A percentile compares a stretch with the other conserved stretches of the same genome.
These are phyloP conservation scores for Brachypodius melanocephalos DNA, from an alignment of 2,113 vertebrate genomes.

Conservation along the genomic window DNA sequence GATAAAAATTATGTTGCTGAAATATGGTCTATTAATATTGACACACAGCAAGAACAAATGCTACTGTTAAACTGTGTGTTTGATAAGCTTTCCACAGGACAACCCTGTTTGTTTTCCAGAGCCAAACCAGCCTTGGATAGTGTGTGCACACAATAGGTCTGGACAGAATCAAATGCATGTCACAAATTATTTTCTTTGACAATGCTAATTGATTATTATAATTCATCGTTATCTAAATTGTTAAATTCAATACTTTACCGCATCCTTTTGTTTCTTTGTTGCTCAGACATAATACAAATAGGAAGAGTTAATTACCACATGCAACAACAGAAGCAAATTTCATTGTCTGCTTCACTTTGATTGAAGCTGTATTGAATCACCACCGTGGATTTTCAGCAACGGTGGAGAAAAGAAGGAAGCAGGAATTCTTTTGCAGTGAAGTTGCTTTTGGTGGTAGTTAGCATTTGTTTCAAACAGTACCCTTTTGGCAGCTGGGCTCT, in stretches of 20 bases:
- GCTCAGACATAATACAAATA: constrained; percentile 14
- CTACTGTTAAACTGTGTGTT: neutral
- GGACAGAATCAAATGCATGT: neutral
- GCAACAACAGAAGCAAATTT: neutral
- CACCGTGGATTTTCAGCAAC: neutral
- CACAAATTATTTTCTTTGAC: constrained; percentile 39
- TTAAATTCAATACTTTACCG: constrained; percentile 24
- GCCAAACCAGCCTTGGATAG: neutral
- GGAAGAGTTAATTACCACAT: constrained; percentile 68
- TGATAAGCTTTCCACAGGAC: constrained; percentile 29
- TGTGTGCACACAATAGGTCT: neutral
- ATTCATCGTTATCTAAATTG: constrained; percentile 46
- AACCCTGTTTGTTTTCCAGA: constrained; percentile 15
- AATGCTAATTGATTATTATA: constrained; percentile 53
- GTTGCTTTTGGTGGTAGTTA: neutral
- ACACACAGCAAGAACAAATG: constrained; percentile 37
- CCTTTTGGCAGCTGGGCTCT: neutral
- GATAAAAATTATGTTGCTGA: constrained; percentile 52
- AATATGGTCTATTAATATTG: constrained; percentile 50
- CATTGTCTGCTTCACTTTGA: constrained; percentile 27
- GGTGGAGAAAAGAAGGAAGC: neutral
- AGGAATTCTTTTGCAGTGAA: neutral
- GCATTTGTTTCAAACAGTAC: neutral
- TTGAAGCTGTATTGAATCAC: constrained; percentile 20
- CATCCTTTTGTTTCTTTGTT: constrained; percentile 24